Percentiles rank a stretch among this genome's conserved stretches.
Conservation (phyloP, 2,797 vertebrate species). For the Hylomyscus alleni region DNA sequence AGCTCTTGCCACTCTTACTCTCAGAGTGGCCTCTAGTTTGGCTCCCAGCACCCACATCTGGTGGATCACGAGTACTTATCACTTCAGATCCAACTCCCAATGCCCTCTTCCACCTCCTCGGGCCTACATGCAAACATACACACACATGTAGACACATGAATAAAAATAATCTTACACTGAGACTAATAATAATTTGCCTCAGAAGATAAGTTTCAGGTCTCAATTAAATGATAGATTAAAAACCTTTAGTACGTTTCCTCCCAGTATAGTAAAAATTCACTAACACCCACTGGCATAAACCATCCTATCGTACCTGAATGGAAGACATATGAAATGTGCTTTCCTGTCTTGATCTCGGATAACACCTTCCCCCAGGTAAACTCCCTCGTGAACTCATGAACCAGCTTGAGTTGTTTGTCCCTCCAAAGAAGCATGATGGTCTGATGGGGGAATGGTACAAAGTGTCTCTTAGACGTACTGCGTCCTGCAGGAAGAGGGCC, state of each 20-base stretch:
- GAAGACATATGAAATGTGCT: not conserved
- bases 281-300: not conserved
- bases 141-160: not conserved
- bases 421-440: not conserved
- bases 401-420: not conserved
- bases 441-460: constrained; percentile 48
- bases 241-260: not conserved
- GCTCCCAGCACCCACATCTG: not conserved
- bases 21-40: not conserved
- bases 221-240: constrained; percentile 22
- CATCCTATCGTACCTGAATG: not conserved
- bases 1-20: not conserved
- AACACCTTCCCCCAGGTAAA: constrained; percentile 55
- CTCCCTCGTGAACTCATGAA: not conserved
- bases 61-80: not conserved
- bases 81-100: not conserved
- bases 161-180: not conserved
- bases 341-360: constrained; percentile 39
- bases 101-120: not conserved
- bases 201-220: constrained; percentile 43
- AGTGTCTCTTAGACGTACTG: constrained; percentile 51
- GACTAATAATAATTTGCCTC: not conserved
- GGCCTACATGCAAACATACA: not conserved
- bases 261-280: constrained; percentile 20
- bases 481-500: constrained; percentile 46